These are phyloP conservation scores for Harpagoxenus sublaevis DNA, from an alignment of 2,888 invertebrate genomes.

Conservation along the genomic window DNA sequence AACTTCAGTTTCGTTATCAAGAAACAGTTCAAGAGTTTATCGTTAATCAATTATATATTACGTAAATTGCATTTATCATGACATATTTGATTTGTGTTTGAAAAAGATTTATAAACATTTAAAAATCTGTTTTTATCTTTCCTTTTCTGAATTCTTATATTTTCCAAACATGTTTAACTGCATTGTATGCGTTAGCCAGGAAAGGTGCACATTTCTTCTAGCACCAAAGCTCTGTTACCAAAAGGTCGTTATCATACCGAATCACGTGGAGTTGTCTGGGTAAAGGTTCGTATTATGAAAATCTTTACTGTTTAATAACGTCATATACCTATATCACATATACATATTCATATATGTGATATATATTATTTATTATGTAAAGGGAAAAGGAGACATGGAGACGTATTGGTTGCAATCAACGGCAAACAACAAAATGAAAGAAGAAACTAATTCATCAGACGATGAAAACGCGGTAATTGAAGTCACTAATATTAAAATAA, in stretches of 20 bases:
- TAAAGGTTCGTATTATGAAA: constrained; percentile 89
- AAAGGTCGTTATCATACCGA: constrained; percentile 90
- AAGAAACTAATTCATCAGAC: constrained; percentile 32
- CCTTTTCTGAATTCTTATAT: not conserved
- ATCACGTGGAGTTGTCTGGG: constrained; percentile 91
- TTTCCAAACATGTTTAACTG: not conserved
- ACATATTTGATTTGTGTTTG: not conserved
- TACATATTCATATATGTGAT: not conserved
- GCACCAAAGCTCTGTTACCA: constrained; percentile 90
- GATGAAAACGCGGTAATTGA: constrained; percentile 55
- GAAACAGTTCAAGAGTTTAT: not conserved
- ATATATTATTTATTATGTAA: constrained; percentile 62
- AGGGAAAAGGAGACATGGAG: constrained; percentile 96
- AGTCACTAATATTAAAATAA: constrained; percentile 70
- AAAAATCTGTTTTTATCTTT: not conserved
- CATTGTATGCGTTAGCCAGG: constrained; percentile 87
- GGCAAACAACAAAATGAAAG: constrained; percentile 85
- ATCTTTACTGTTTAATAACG: not conserved
- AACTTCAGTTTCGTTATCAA: not conserved
- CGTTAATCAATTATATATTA: not conserved
- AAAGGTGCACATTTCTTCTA: constrained; percentile 92
- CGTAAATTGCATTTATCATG: not conserved
- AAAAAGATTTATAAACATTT: not conserved
- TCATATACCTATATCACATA: not conserved
- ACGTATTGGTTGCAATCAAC: constrained; percentile 91